Evolutionary conservation across 2,888 invertebrate species (phyloP).

Genomic region (Coelopa pilipes): DNA sequence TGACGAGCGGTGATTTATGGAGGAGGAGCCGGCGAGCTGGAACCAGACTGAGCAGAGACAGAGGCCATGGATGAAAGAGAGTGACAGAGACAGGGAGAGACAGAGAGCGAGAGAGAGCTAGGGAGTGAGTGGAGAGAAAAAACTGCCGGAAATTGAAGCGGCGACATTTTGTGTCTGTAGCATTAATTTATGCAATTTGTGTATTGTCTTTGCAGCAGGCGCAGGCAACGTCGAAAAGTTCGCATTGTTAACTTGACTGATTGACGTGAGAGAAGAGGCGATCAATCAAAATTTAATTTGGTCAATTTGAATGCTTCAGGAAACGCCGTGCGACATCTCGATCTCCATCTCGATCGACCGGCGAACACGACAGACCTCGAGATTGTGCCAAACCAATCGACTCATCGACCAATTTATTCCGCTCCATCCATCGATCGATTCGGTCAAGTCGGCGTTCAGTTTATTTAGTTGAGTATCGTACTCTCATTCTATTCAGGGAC

Average conservation of each 20-base stretch:
- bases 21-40: neutral
- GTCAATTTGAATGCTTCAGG: slow-evolving; percentile 6
- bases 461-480: too few species aligned
- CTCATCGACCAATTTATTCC: too few species aligned
- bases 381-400: too few species aligned
- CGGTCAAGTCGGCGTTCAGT: too few species aligned
- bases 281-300: slow-evolving; percentile 19
- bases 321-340: too few species aligned
- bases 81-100: neutral
- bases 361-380: neutral
- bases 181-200: neutral
- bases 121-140: neutral
- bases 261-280: slow-evolving; percentile 8
- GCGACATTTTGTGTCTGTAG: slow-evolving; percentile 14
- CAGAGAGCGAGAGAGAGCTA: neutral
- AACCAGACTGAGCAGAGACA: too few species aligned
- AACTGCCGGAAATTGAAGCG: slow-evolving; percentile 16
- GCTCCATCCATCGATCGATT: too few species aligned
- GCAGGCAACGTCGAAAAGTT: neutral
- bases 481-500: too few species aligned
- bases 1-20: slow-evolving; percentile 8
- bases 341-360: too few species aligned
- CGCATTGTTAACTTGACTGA: slow-evolving; percentile 3
- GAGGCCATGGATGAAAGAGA: neutral
- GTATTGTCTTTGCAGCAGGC: neutral